Base-by-base conservation (phyloP, 2,888 invertebrate genomes). In the Eristalinus sepulchralis region DNA sequence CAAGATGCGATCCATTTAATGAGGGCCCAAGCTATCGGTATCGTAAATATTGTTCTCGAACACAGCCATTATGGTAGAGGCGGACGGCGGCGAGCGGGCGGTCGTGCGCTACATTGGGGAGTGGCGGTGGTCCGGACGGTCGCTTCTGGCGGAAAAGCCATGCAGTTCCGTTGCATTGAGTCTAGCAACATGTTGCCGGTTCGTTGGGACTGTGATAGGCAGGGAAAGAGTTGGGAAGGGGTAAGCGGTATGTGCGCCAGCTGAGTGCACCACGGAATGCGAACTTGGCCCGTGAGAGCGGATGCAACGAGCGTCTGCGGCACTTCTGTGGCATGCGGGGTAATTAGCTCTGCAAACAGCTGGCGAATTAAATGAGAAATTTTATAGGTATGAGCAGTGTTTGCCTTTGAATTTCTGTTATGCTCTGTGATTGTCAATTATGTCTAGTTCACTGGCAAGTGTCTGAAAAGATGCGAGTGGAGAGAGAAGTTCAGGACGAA, bases 1-100 rank as follows among this genome's bases (percentile, higher is more conserved):
- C 13, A 17, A 76, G 84, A 80, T 84, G 67, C 62, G 76, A 47
- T 81, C 76, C 72, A 73, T 33, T 73, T 81, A 77, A 78, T 81
- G 76, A 66, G 81, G 53, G 31, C 27, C 72, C 67, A 71, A 71
- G 76, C 57, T 67, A 68, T 57, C 53, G 68, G 73, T 62, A 77
- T 81, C 76, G 81, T 81, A 68, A 77, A 85, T 73, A 85, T 68
- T 72, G 68, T 77, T 47, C 27, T 63, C 73, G 70, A 60, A 47
- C 67, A 80, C 34, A 62, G 34, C 73, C 72, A 77, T 81, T 68
- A 80, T 11, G 39, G n/a, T n/a, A n/a, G n/a, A n/a, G n/a, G n/a
- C n/a, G n/a, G n/a, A n/a, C n/a, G n/a, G n/a, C n/a, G n/a, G n/a
- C n/a, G n/a, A n/a, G n/a, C n/a, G n/a, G n/a, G n/a, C n/a, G n/a